Evolutionary conservation across 2,797 vertebrate genomes (phyloP).

Genomic region (Chaenodraco wilsoni): DNA sequence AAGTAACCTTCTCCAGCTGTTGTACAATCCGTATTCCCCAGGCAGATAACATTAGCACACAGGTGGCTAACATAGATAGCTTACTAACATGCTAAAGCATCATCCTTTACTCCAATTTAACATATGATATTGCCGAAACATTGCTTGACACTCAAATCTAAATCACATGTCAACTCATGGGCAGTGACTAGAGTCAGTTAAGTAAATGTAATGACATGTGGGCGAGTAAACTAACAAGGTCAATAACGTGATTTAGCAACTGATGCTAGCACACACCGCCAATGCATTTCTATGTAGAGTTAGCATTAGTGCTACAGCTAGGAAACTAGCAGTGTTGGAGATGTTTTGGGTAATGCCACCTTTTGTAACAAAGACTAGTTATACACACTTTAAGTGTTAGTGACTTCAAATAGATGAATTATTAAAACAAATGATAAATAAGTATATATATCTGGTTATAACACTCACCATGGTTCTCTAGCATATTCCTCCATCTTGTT

Average conservation of each 20-base stretch:
- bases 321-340: conserved; percentile 5
- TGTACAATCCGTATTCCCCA: conserved; percentile 9
- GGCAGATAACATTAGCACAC: conserved; percentile 16
- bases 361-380: neutral
- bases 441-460: neutral
- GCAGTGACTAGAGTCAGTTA: neutral
- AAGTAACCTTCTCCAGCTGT: neutral
- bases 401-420: accelerated
- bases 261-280: conserved; percentile 26
- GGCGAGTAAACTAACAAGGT: conserved; percentile 70
- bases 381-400: accelerated
- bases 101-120: neutral
- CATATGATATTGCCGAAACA: accelerated
- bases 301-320: conserved; percentile 66
- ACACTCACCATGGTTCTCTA: conserved; percentile 93
- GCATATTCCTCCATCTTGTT: conserved; percentile 98
- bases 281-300: conserved; percentile 3
- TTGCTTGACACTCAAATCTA: accelerated
- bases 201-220: neutral
- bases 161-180: accelerated
- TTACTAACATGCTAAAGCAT: neutral
- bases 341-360: neutral
- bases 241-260: conserved; percentile 74
- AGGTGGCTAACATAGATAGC: conserved; percentile 27
- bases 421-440: accelerated